Evolutionary conservation across 2,888 invertebrate species (phyloP), one percentile per base, ranked within the genome.

Genomic region (Seira ritae): DNA sequence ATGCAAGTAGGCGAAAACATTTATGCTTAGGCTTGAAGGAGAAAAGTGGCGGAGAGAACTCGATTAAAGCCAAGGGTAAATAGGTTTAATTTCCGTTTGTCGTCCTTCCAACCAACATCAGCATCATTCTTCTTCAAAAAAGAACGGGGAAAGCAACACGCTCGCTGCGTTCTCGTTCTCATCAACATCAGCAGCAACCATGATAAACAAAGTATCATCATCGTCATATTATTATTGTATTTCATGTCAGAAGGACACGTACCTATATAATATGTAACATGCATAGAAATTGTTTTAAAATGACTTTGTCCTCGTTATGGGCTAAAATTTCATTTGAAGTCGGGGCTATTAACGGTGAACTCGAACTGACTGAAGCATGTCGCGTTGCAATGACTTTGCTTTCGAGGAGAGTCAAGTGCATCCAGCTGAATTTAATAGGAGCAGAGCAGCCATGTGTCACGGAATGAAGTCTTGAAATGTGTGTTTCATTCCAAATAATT

Each of bases 81-180:
- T 88, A 88, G 88, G 87, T 86, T 88, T 88, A 88, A 88, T 88
- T 88, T 88, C 88, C 88, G 88, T 84, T 85, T 84, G 86, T 86
- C 88, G 84, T 74, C 80, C 80, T 55, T 62, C 78, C 23, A 80
- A 68, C 75, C 80, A 80, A 70, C 70, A 75, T 55, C 74, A 74
- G 69, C 75, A 69, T 74, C 69, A 55, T 75, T 69, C 55, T 67
- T 79, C 24, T 65, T 46, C 22, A 46, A 12, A 42, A 50, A 50
- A n/a, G 50, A 50, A 3, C 15, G 31, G 31, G 67, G 50, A 66
- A 67, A 31, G 46, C 68, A 67, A 42, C 73, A 46, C 67, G 42
- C 31, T 67, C 69, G 65, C 24, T 22, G 46, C 72, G 22, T 73
- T 12, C 55, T 73, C 55, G 15, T 80, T 62, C 74, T 69, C 80